Evolutionary conservation across 1,140 invertebrate species (phyloP).

Genomic region (Gonatopus flavifemur): DNA sequence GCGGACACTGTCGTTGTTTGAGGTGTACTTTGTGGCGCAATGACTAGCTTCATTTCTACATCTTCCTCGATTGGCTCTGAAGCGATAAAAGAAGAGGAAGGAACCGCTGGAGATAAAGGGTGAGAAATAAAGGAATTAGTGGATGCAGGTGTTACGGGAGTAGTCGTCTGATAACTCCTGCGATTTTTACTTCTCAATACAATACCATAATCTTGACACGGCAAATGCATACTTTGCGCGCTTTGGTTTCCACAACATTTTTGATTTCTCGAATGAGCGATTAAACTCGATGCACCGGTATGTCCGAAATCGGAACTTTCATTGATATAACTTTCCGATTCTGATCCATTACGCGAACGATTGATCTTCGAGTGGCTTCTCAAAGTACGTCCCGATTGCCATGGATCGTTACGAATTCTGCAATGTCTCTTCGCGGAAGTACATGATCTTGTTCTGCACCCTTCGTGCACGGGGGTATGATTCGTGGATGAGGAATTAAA

Average conservation of each 20-base stretch:
- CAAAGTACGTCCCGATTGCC: slow-evolving; percentile 20
- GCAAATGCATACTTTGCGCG: no score
- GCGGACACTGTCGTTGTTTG: slow-evolving; percentile 2
- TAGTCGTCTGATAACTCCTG: slow-evolving; percentile 16
- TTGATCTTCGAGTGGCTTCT: slow-evolving; percentile 22
- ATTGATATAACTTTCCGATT: not conserved
- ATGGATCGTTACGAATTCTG: slow-evolving; percentile 28
- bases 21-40: slow-evolving; percentile 32
- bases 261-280: not conserved
- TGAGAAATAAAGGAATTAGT: slow-evolving; percentile 21
- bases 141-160: slow-evolving; percentile 31
- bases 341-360: slow-evolving; percentile 15
- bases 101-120: slow-evolving; percentile 28
- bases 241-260: slow-evolving; percentile 2
- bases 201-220: slow-evolving; percentile 7
- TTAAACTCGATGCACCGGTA: slow-evolving; percentile 11
- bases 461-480: slow-evolving; percentile 12
- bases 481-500: slow-evolving; percentile 30
- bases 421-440: slow-evolving; percentile 27
- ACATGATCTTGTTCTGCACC: slow-evolving; percentile 16
- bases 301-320: slow-evolving; percentile 4
- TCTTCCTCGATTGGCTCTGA: slow-evolving; percentile 31
- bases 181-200: slow-evolving; percentile 3
- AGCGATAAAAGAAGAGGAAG: slow-evolving; percentile 29
- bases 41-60: slow-evolving; percentile 34